Conservation (phyloP, 2,113 vertebrate species). For the Petrocephalus microphthalmus region DNA sequence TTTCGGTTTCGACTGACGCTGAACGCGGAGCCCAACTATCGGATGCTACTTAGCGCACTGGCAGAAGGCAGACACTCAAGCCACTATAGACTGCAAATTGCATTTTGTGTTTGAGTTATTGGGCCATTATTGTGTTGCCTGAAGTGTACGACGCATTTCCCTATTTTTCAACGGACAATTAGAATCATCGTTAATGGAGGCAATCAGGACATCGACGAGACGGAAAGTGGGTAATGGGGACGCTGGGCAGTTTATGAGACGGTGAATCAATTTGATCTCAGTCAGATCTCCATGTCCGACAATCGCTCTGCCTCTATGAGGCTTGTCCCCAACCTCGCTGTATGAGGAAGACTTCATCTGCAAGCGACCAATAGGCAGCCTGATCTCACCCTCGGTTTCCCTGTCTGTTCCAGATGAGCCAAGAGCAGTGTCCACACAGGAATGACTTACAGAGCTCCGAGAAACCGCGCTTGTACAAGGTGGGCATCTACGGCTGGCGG, state of each 20-base stretch:
- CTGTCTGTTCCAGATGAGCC: slow-evolving; percentile 80
- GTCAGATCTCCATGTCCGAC: slow-evolving; percentile 32
- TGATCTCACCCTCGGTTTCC: neutral
- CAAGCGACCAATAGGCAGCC: neutral
- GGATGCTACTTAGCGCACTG: neutral
- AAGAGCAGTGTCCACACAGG: slow-evolving; percentile 90
- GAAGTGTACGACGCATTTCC: slow-evolving; percentile 45
- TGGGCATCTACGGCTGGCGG: slow-evolving; percentile 99
- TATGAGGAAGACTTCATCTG: neutral
- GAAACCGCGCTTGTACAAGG: slow-evolving; percentile 93
- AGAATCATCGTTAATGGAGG: slow-evolving; percentile 52
- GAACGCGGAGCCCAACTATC: neutral
- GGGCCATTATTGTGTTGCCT: slow-evolving; percentile 39
- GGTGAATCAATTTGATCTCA: slow-evolving; percentile 42
- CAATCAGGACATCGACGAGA: slow-evolving; percentile 42
- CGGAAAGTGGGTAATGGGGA: slow-evolving; percentile 42
- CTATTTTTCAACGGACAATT: slow-evolving; percentile 45
- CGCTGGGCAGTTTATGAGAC: slow-evolving; percentile 39
- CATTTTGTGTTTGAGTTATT: slow-evolving; percentile 50
- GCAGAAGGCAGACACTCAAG: slow-evolving; percentile 21
- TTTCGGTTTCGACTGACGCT: neutral
- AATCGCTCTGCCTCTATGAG: neutral
- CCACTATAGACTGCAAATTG: slow-evolving; percentile 41
- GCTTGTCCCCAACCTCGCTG: too few relatives aligned
- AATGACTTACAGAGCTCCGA: slow-evolving; percentile 85